Percentiles rank a stretch among this genome's conserved stretches.
phyloP scores from a whole-genome alignment of 2,888 invertebrate genomes.

The Rapana venosa region DNA sequence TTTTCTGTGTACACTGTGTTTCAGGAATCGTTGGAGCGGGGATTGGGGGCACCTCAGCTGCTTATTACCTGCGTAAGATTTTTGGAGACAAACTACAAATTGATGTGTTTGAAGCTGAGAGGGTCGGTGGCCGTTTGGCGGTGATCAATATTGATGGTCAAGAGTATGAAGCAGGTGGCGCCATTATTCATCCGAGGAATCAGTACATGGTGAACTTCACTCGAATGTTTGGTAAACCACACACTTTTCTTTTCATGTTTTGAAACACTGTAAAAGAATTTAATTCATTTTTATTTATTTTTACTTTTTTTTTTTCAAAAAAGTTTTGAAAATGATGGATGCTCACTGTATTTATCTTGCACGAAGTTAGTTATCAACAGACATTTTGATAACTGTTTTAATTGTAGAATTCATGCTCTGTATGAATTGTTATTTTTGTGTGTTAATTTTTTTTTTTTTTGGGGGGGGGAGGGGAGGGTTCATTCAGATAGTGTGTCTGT shows the following conservation, averaged over 20 bases:
- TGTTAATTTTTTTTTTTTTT: too few species aligned
- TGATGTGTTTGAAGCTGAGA: slow-evolving; percentile 81
- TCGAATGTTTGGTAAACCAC: slow-evolving; percentile 73
- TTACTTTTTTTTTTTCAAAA: too few species aligned
- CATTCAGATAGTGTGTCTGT: too few species aligned
- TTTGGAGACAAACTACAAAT: slow-evolving; percentile 79
- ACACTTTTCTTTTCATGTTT: not conserved
- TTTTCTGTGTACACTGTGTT: slow-evolving; percentile 9
- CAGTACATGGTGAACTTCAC: slow-evolving; percentile 82
- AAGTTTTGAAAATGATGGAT: too few species aligned
- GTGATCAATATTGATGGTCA: slow-evolving; percentile 79
- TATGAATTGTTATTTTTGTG: too few species aligned
- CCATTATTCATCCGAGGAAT: slow-evolving; percentile 82
- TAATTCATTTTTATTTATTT: too few species aligned
- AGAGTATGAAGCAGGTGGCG: slow-evolving; percentile 83
- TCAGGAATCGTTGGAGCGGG: slow-evolving; percentile 84
- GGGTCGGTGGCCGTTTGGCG: slow-evolving; percentile 82
- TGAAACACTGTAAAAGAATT: too few species aligned
- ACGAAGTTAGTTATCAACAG: too few species aligned
- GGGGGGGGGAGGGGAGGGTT: too few species aligned
- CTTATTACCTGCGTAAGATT: slow-evolving; percentile 81
- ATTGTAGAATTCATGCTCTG: too few species aligned
- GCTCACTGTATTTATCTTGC: too few species aligned
- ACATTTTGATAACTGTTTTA: too few species aligned
- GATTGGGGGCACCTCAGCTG: slow-evolving; percentile 82